Evolutionary conservation across 2,113 vertebrate species (phyloP), one percentile per base, ranked within the genome.

Genomic region (Cygnus atratus): DNA sequence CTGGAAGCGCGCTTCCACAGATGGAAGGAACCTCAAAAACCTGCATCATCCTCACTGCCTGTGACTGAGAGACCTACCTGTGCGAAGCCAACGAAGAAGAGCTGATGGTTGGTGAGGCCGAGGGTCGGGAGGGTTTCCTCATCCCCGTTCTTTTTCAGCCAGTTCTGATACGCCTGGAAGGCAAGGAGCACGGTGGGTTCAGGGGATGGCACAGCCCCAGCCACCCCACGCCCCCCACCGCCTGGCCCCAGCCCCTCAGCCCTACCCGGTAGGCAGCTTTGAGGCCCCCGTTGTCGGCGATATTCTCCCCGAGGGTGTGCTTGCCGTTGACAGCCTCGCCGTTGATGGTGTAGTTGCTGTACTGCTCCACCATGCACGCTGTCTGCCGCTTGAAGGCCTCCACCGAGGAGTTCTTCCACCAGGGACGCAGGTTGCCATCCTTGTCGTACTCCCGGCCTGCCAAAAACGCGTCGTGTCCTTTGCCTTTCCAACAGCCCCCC

Each of bases 221-320:
- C n/a, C 28, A 10, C 17, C 3, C 18, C 0, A 0, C 6, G 25
- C 7, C 29, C 11, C 26, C 2, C 20, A 2, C 21, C 0, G 0
- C 26, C 10, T 2, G 8, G 44, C 17, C 57, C 57, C 48, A 75
- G 86, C 62, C 50, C 70, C 0, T 0, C 16, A 35, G 15, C 41
- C 73, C 98, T 88, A 99, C 99, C 98, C 99, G 98, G 82, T 99
- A 99, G 73, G 99, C 99, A 0, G 99, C 98, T 68, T 99, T 99
- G 75, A 99, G 98, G 71, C 99, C 99, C 5, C 99, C 99, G 0
- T 99, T 99, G 97, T 99, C 99, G 0, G 99, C 99, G 0, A 99
- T 99, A 97, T 99, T 99, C 97, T 99, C 99, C 21, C 99, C 99
- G 0, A 99, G 98, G 0, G 99, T 99, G 91, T 99, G 99, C n/a